These are phyloP conservation scores for Parauchenoglanis ngamensis DNA, from an alignment of 2,797 vertebrate species.

Conservation along the genomic window DNA sequence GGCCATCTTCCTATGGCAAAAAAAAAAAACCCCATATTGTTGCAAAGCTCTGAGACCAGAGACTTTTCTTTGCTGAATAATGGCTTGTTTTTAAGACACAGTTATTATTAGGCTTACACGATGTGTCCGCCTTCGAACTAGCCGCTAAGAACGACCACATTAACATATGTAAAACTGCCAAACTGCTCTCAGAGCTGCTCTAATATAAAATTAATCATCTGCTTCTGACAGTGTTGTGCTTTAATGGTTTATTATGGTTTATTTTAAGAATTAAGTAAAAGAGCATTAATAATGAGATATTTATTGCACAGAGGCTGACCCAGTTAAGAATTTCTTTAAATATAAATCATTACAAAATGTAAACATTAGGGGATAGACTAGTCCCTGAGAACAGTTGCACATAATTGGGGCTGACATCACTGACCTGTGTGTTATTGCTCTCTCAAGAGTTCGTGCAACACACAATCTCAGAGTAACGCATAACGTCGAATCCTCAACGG, in stretches of 20 bases:
- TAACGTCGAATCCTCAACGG: constrained; percentile 49
- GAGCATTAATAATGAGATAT: not conserved
- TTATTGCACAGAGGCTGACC: constrained; percentile 22
- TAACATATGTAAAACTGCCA: not conserved
- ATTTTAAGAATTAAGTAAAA: not conserved
- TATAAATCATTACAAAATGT: constrained; percentile 57
- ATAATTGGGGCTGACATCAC: constrained; percentile 57
- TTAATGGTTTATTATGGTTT: constrained; percentile 14
- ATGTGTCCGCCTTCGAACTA: not conserved
- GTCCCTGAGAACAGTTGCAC: constrained; percentile 30
- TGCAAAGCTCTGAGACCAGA: not conserved
- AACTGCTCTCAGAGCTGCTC: not conserved
- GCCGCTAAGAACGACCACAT: not conserved
- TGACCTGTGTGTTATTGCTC: constrained; percentile 45
- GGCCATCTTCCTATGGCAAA: not conserved
- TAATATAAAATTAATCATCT: not conserved
- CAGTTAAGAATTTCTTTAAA: constrained; percentile 48
- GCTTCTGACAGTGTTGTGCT: not conserved
- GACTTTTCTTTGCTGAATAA: not conserved
- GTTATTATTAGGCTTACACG: not conserved
- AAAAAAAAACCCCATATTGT: not conserved
- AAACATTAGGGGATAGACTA: constrained; percentile 54
- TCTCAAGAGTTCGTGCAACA: constrained; percentile 46
- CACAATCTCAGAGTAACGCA: constrained; percentile 45
- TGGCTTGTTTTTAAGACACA: not conserved